Base-by-base conservation (phyloP, 2,888 invertebrate species). In the Trichacis sp. region DNA sequence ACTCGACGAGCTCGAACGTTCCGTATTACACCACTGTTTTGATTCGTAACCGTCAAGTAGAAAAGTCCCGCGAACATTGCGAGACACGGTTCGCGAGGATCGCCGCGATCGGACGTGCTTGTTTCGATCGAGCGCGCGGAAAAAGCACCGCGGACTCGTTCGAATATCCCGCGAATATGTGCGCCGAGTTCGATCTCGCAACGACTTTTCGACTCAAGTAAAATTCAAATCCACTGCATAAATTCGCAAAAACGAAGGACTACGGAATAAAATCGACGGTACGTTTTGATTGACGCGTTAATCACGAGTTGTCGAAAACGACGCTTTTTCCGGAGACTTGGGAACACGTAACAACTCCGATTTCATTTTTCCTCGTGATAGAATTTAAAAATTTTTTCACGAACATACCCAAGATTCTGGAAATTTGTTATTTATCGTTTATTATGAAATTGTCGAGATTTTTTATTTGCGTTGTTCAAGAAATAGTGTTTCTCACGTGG, bases 21-120 rank as follows among this genome's bases (percentile, higher is more conserved):
- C 55, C 60, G 60, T 52, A 45, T 45, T 12, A 50, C 54, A 52
- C 64, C 47, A 55, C 50, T 59, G 46, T 51, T 64, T 51, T 51
- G 51, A 18, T 36, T 42, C 42, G 12, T 9, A 11, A 17, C 42
- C 12, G 18, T 42, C 42, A 42, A 18, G 42, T 18, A 24, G 29
- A 38, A 58, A 29, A 29, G 4, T 42, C 14, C 15, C 6, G 14
- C 15, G 42, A 2, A 4, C 14, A 38, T 2, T 42, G 2, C 33
- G 2, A 9, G 8, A 24, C 24, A 11, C 18, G 11, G 5, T 42
- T 18, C n/a, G 4, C 17, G 15, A 42, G 14, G 42, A 17, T 18
- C 42, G 42, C 18, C 14, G 14, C 42, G 42, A 42, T 42, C 42
- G 42, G 17, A 15, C 42, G 42, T 18, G 42, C 4, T 18, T 42